These are phyloP conservation scores for Parasteatoda tepidariorum DNA, from an alignment of 1,140 invertebrate genomes.

Conservation along the genomic window DNA sequence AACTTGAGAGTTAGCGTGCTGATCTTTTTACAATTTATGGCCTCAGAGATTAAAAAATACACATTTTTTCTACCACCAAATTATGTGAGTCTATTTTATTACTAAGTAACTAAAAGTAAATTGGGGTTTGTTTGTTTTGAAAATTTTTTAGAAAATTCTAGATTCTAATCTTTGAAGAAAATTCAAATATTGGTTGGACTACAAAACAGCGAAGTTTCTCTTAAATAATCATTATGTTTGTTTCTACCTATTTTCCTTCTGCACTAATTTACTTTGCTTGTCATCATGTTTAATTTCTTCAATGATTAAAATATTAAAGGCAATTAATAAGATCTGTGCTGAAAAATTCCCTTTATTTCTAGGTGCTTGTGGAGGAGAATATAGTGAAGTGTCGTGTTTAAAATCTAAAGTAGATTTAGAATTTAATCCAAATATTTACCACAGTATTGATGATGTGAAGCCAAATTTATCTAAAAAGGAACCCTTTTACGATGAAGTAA, in stretches of 20 bases:
- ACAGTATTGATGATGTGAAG: constrained; percentile 80
- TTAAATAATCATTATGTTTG: too few species aligned
- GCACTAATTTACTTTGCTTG: neutral
- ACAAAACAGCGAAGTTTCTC: too few species aligned
- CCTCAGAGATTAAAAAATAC: too few species aligned
- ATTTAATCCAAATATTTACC: constrained; percentile 75
- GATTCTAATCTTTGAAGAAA: too few species aligned
- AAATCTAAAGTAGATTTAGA: constrained; percentile 60
- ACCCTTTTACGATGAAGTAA: constrained; percentile 92
- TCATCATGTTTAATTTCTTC: neutral
- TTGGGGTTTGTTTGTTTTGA: too few species aligned
- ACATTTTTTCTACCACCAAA: too few species aligned
- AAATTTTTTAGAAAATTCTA: too few species aligned
- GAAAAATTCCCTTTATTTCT: neutral
- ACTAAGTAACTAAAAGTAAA: too few species aligned
- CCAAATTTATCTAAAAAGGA: constrained; percentile 73
- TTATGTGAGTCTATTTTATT: too few species aligned
- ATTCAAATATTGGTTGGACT: too few species aligned
- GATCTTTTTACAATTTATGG: too few species aligned
- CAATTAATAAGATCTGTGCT: neutral
- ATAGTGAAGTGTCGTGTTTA: constrained; percentile 25
- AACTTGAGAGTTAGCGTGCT: too few species aligned
- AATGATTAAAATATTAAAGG: neutral
- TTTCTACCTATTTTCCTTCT: neutral
- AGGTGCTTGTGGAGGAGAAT: constrained; percentile 61